Evolutionary conservation across 2,888 invertebrate species (phyloP), one percentile per base, ranked within the genome.

Genomic region (Athalia cordata): DNA sequence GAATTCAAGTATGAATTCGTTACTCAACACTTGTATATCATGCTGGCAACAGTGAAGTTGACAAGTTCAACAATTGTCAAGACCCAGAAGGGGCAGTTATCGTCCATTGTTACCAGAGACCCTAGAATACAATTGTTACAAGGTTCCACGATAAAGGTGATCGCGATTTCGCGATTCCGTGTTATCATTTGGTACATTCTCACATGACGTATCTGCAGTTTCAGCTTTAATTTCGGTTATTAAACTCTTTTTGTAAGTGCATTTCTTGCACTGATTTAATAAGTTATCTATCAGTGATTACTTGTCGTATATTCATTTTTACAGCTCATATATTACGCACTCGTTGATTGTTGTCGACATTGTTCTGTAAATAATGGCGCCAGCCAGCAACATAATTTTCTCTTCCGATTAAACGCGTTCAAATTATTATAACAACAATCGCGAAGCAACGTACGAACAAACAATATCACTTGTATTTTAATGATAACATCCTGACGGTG

Each of bases 301-400:
- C 0, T 55, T 55, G 9, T 7, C 55, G 55, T 55, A 55, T 11
- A n/a, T 55, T 11, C 6, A n/a, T n/a, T 55, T 9, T 55, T 11
- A 9, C 55, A 55, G 55, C n/a, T 55, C n/a, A 7, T 15, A 13
- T 3, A 13, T 13, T 13, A 45, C 13, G 15, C 13, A 47, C 43
- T 64, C 62, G 49, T 64, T 75, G 50, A 75, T 75, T 75, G 62
- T 75, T 62, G 75, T 68, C 62, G 62, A 66, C 65, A 79, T 80
- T 77, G 77, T 80, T 79, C 72, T 77, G 72, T 77, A 65, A 78
- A 79, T 65, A 80, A 80, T 79, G 77, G 77, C 79, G 80, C 79
- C 77, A 77, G 78, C 52, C 59, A 13, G 52, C 55, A 43, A n/a
- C 15, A 29, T 29, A 78, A 72, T 78, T 78, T 70, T 65, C 61